Evolutionary conservation across 2,888 invertebrate genomes (phyloP), one percentile per base, ranked within the genome.

Genomic region (Dusona sp.): DNA sequence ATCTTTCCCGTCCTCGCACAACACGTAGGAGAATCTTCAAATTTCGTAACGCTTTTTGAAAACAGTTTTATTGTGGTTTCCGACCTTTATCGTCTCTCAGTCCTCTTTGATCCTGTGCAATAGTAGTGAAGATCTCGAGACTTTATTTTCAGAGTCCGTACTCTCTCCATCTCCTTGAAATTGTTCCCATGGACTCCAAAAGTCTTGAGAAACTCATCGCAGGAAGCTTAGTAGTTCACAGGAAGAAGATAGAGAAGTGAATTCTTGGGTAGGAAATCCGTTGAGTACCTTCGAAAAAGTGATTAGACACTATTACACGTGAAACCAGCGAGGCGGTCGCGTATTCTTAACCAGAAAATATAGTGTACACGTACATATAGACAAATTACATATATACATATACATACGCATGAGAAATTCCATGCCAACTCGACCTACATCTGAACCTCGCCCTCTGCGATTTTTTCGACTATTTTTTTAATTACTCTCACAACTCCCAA

Each of bases 241-340:
- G n/a, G 67, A 67, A 57, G 16, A 67, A 45, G 57, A 57, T 16
- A 33, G 42, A 33, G 67, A 70, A 65, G 74, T 51, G 64, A 74
- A 81, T 86, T 81, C 84, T 81, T 68, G 74, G 68, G 29, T 16
- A 70, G 36, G 67, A 86, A 86, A 80, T 84, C 78, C 38, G 79
- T 75, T n/a, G 75, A 86, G 86, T 82, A 86, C 83, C 72, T 83
- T 86, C 80, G 83, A 86, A 86, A 86, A 86, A 86, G 86, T 86
- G 83, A 86, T 86, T 86, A 86, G 83, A 79, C 75, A 77, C 61
- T 33, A 61, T 33, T 78, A 61, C 45, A 67, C 65, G 11, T 42
- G 74, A 25, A 72, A 67, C 33, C 61, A 42, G 33, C 51, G 65
- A 81, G 33, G 13, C 33, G 67, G 75, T 67, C 70, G 19, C 64